Evolutionary conservation across 2,113 vertebrate genomes (phyloP), one percentile per base, ranked within the genome.

Genomic region (Festucalex cinctus): DNA sequence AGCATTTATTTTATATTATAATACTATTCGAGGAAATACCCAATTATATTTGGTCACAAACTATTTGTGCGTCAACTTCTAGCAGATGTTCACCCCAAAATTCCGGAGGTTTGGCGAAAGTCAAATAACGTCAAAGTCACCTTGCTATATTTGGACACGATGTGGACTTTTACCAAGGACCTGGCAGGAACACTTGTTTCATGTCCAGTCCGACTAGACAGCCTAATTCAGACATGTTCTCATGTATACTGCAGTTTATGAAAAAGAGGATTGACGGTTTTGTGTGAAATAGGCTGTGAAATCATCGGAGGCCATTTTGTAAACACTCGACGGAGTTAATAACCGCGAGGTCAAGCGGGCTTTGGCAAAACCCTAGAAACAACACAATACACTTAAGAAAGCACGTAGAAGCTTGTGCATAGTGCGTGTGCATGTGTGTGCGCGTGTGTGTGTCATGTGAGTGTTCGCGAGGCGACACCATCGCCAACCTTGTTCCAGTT

Each of bases 401-500:
- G 51, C 19, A 46, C 49, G 65, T 49, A 66, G 26, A 13, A 48
- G 46, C 0, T 0, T 68, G 12, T 28, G 32, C n/a, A 43, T 20
- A 35, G 61, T 53, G 14, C 17, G 36, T 59, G 46, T 32, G 28
- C 4, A 4, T 63, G 67, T 65, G 26, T 37, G 43, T 65, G 32
- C 14, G 59, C 37, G 56, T 49, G 28, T 32, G 46, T 63, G 67
- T 65, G 35, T 69, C 26, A 26, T 37, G 43, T 65, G 32, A 20
- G 59, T 44, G 56, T 49, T 4, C 9, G 49, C 28, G 19, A 37
- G 57, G 64, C 35, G 49, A 59, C 61, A 73, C 62, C 66, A 70
- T 65, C 70, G 64, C 62, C 65, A 78, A 76, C 44, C 74, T 46
- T 69, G 46, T 83, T 84, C 75, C 75, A 83, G 75, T 80, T 76